Base-by-base conservation (phyloP, 2,113 vertebrate genomes). In the Strigops habroptila region DNA sequence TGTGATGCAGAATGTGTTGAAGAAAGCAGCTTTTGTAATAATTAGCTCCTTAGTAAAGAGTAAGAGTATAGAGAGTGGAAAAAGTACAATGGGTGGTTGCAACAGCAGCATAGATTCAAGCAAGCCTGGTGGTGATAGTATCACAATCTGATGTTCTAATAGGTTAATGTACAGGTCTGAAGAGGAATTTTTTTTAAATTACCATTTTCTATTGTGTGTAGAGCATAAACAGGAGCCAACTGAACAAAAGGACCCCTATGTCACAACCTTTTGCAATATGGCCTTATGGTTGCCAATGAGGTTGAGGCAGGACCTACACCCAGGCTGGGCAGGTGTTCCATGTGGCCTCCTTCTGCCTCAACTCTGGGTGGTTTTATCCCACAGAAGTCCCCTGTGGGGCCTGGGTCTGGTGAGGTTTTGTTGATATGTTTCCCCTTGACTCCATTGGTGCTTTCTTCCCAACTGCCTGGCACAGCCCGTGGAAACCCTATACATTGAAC, bases 1-100 rank as follows among this genome's bases (percentile, higher is more conserved):
- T 31, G 25, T 44, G 33, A 78, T 84, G 57, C 65, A 85, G 81
- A 74, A 37, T 16, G 21, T 48, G 22, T 35, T 73, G 62, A 82
- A 87, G 81, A 95, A 91, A 78, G 77, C 46, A 68, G 77, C 55
- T 86, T 96, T 92, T 80, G 51, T 86, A 91, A 64, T 93, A 92
- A 84, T 91, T 93, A 91, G 65, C 81, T 86, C 43, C 69, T 93
- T 59, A 75, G 9, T 77, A 43, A 90, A 87, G 53, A 55, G 28
- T 70, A 52, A 75, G 85, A 69, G 33, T 27, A 4, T 44, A 76
- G 17, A 67, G 48, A 44, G 18, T 59, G 8, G n/a, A 78, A 89
- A 70, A 83, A 89, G 52, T 59, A 41, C 43, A 89, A 4, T 21
- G 23, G 17, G 27, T 2, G 1, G 46, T 60, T 84, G 60, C n/a